Evolutionary conservation across 1,140 invertebrate species (phyloP), one percentile per base, ranked within the genome.

Genomic region (Cherax destructor): DNA sequence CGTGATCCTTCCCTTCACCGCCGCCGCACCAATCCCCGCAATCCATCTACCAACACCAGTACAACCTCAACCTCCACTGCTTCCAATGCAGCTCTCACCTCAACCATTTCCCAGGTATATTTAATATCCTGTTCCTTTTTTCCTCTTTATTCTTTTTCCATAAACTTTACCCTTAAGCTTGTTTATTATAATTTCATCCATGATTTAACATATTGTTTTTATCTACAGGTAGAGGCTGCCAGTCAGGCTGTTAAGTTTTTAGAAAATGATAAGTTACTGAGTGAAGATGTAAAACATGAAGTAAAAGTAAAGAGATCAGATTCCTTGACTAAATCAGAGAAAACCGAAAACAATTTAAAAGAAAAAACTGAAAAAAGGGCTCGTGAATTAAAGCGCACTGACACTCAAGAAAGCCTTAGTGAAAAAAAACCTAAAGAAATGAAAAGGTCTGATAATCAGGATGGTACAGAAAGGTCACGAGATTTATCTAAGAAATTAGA

Each of bases 281-380:
- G 41, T 85, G 89, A 91, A 79, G 89, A 91, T 16, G 69, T 21
- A 21, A 91, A 61, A 30, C n/a, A 59, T 69, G 89, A 85, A 86
- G 83, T 79, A 30, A 91, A 91, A 69, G 89, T 96, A 5, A 95
- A 95, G 86, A 94, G 96, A 77, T 96, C 96, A 0, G 96, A 96
- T 92, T 96, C 96, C 0, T 93, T 96, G 61, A 96, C 96, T 81
- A 97, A 97, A 94, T 97, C 95, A 78, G 97, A 97, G 94, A 97
- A 97, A 95, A 97, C 97, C 83, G 97, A 97, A 94, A 96, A 96
- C 94, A 97, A 97, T 94, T 96, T 97, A 86, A 93, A 93, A 93
- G 93, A 93, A 65, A 92, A 93, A 61, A 85, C 88, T 85, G 96
- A 96, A 93, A 96, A 97, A 94, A 95, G 97, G 76, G 95, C 96